A percentile compares a stretch with the other conserved stretches of the same genome.
phyloP scores from a whole-genome alignment of 2,797 vertebrate species.

The Ceryle rudis region DNA sequence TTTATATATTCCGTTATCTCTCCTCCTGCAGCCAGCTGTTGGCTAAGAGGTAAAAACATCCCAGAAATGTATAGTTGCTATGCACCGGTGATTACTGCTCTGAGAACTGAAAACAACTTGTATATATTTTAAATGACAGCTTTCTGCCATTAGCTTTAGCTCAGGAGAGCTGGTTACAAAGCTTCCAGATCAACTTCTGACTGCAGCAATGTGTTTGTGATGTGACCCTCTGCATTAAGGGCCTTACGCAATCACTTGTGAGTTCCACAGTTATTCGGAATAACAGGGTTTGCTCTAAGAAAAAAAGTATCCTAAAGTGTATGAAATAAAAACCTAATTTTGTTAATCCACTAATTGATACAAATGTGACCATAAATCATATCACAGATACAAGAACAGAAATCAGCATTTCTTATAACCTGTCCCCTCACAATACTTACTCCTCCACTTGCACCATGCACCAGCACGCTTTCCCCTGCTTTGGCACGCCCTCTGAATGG shows the following conservation, averaged over 20 bases:
- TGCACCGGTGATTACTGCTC: neutral
- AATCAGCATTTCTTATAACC: neutral
- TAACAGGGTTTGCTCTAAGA: neutral
- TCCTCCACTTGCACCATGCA: constrained; percentile 95
- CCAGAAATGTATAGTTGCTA: neutral
- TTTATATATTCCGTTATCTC: neutral
- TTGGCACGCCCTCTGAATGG: constrained; percentile 82
- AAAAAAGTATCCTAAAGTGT: neutral
- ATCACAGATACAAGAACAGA: neutral
- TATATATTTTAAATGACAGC: neutral
- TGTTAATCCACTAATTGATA: neutral
- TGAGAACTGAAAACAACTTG: neutral
- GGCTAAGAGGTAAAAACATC: neutral
- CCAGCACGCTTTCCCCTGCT: constrained; percentile 87
- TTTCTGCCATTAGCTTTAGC: neutral
- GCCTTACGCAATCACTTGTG: neutral
- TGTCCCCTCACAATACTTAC: constrained; percentile 76
- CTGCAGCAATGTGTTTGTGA: neutral
- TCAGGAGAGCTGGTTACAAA: neutral
- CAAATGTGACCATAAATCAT: neutral
- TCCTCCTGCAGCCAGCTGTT: neutral
- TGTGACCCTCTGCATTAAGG: neutral
- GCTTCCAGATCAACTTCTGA: neutral
- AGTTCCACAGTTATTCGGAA: neutral
- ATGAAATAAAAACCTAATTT: neutral